Evolutionary conservation across 2,113 vertebrate genomes (phyloP).

Genomic region (Pyrgilauda ruficollis): DNA sequence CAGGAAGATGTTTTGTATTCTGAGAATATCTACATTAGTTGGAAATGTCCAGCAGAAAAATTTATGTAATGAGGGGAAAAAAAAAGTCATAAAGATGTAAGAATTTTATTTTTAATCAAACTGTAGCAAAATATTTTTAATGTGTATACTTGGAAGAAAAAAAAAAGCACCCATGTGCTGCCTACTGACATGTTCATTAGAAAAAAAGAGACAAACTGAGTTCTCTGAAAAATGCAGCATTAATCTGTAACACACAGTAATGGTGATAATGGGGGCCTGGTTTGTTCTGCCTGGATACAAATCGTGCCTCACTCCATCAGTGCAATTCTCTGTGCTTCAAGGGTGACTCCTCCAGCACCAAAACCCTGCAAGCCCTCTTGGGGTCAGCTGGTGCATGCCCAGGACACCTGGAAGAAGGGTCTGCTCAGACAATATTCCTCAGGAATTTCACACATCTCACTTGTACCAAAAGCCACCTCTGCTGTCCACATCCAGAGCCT

Average conservation of each 20-base stretch:
- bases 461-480: neutral
- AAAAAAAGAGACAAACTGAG: neutral
- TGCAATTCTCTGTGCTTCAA: neutral
- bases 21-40: neutral
- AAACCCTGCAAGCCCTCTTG: neutral
- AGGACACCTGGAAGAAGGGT: neutral
- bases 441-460: neutral
- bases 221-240: neutral
- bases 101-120: neutral
- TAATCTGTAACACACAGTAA: neutral
- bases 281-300: neutral
- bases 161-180: neutral
- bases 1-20: neutral
- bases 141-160: neutral
- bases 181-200: neutral
- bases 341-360: neutral
- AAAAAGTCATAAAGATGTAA: neutral
- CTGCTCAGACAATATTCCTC: neutral
- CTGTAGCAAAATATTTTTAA: neutral
- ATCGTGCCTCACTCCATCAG: neutral
- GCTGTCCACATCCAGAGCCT: neutral
- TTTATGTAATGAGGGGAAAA: neutral
- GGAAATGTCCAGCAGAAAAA: neutral
- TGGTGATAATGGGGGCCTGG: neutral
- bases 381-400: neutral